A percentile compares a stretch with the other conserved stretches of the same genome.
phyloP scores from a whole-genome alignment of 2,113 vertebrate genomes.

The Mobula hypostoma region DNA sequence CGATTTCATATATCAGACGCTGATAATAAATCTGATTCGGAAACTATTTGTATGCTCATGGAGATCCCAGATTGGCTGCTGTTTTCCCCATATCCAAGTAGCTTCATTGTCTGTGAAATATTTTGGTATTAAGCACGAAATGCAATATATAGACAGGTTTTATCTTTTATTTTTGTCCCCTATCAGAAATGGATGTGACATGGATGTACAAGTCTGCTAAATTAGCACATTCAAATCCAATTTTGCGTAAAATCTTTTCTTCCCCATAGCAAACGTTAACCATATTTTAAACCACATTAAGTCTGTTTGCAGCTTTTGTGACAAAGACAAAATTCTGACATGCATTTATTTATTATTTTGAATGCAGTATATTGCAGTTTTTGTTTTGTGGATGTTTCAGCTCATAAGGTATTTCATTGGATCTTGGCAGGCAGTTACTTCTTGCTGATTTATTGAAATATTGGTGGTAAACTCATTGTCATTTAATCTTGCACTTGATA shows the following conservation, averaged over 20 bases:
- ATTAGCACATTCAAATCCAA: background rate
- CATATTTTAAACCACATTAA: background rate
- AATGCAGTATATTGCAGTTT: background rate
- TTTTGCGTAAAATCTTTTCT: background rate
- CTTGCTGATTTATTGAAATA: background rate
- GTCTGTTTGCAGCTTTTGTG: background rate
- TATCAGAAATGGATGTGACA: background rate
- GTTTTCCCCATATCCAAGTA: background rate
- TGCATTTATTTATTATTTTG: background rate
- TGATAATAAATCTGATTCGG: too few species aligned
- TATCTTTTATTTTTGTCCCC: background rate
- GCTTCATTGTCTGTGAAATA: background rate
- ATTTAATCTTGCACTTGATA: background rate
- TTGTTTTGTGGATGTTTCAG: background rate
- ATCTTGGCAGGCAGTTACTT: background rate
- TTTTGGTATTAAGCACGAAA: background rate
- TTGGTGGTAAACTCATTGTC: background rate
- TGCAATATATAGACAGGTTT: background rate
- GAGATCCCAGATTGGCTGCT: background rate
- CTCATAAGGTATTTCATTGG: background rate
- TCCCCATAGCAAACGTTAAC: background rate
- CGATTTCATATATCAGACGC: too few species aligned
- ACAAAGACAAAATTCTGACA: background rate
- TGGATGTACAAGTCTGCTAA: background rate
- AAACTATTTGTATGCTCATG: background rate